Percentiles rank a stretch among this genome's conserved stretches.
Evolutionary conservation across 1,140 invertebrate genomes (phyloP).

Genomic region (Scaptodrosophila lebanonensis): DNA sequence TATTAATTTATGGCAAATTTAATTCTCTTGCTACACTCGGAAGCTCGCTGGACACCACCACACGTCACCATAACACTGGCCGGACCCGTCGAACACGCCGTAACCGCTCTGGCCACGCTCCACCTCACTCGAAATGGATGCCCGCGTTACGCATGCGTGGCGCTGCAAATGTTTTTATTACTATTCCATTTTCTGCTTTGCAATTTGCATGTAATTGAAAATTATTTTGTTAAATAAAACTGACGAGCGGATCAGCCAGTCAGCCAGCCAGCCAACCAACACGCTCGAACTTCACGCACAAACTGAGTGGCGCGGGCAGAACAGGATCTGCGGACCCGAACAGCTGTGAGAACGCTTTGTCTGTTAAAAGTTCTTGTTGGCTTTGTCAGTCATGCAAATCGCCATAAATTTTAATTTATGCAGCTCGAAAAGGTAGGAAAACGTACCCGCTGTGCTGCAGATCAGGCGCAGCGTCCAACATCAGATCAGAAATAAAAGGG

Average conservation of each 20-base stretch:
- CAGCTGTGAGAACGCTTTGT: conserved; percentile 36
- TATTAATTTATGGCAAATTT: no score
- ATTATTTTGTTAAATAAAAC: conserved; percentile 11
- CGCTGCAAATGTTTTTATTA: conserved; percentile 23
- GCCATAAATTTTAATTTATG: conserved; percentile 75
- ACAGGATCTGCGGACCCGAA: conserved; percentile 26
- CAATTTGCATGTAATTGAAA: background rate
- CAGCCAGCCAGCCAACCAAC: conserved; percentile 18
- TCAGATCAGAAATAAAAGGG: conserved; percentile 23
- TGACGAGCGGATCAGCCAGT: conserved; percentile 12
- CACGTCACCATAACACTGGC: no score
- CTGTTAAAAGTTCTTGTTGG: no score
- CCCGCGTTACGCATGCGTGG: conserved; percentile 43
- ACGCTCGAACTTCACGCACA: conserved; percentile 55
- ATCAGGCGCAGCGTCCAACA: no score
- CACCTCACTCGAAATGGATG: conserved; percentile 27
- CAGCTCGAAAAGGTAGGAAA: conserved; percentile 17
- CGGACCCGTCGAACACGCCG: no score
- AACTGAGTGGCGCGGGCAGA: conserved; percentile 34
- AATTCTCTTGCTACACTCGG: no score
- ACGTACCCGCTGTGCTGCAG: conserved; percentile 34
- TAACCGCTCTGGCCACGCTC: background rate
- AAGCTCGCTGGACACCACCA: no score
- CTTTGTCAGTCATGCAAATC: conserved; percentile 60
- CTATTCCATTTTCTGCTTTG: background rate